phyloP scores from a whole-genome alignment of 2,113 vertebrate species.

The Thinocorus orbignyianus region DNA sequence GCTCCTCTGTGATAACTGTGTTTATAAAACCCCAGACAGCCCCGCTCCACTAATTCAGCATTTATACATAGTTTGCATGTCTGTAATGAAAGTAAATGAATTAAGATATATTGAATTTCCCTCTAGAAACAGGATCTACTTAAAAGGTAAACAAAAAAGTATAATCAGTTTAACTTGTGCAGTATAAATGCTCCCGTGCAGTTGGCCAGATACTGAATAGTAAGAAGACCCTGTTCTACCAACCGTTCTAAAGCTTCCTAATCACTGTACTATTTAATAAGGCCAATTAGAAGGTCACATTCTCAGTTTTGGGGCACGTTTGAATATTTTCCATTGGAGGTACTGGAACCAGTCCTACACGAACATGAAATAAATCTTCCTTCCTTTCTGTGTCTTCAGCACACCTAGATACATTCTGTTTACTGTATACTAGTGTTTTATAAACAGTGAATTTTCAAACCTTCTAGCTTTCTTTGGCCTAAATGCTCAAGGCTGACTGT shows the following conservation, averaged over 20 bases:
- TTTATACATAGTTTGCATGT: not conserved
- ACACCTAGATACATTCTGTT: not conserved
- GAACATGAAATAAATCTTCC: not conserved
- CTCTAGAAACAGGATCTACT: slow-evolving; percentile 22
- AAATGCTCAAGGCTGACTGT: not conserved
- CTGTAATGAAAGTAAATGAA: slow-evolving; percentile 14
- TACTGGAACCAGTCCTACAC: not conserved
- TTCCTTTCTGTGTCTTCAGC: not conserved
- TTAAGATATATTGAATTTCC: slow-evolving; percentile 42
- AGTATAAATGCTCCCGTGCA: not conserved
- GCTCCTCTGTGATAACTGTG: not conserved
- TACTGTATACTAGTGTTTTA: not conserved
- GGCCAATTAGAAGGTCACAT: not conserved
- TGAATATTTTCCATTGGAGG: not conserved
- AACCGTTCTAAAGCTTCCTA: not conserved
- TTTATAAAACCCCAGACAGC: not conserved
- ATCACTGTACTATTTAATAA: not conserved
- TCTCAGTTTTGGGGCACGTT: not conserved
- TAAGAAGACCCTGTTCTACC: not conserved
- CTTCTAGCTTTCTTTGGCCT: not conserved
- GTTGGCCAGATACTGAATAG: not conserved
- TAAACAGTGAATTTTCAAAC: not conserved
- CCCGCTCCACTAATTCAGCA: not conserved
- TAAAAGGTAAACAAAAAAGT: not conserved
- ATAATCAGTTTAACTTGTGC: slow-evolving; percentile 4